These are phyloP conservation scores for Notamacropus eugenii DNA, from an alignment of 2,797 vertebrate genomes.

Conservation along the genomic window DNA sequence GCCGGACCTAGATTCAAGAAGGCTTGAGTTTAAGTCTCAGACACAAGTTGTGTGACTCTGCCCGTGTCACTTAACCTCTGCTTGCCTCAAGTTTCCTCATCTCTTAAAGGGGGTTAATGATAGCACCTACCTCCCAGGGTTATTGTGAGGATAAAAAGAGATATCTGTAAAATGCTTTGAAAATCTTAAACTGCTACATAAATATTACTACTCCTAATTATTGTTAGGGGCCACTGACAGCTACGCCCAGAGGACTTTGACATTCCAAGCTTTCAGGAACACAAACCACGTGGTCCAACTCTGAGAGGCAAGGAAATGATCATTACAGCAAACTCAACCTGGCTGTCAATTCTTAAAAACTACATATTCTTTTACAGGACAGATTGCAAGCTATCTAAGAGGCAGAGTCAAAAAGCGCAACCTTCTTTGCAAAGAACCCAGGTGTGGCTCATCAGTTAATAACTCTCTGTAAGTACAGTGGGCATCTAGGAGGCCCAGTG, in stretches of 20 bases:
- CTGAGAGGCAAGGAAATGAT: not conserved
- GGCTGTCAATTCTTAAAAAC: not conserved
- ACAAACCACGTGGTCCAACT: not conserved
- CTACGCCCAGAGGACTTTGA: not conserved
- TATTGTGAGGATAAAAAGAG: not conserved
- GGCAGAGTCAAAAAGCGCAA: not conserved
- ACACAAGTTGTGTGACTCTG: not conserved
- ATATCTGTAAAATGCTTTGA: not conserved
- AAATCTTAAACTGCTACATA: not conserved
- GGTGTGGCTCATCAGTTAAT: not conserved
- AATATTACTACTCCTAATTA: not conserved
- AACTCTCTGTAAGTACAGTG: not conserved
- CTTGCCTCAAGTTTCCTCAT: not conserved
- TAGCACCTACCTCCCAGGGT: not conserved
- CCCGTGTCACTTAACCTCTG: not conserved
- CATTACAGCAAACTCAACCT: not conserved
- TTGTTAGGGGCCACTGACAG: not conserved
- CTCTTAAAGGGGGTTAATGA: not conserved
- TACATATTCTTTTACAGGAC: not conserved
- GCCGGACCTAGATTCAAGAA: not conserved
- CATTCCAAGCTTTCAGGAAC: not conserved
- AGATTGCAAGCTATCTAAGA: not conserved
- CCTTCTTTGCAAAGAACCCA: not conserved
- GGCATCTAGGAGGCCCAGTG: too few species aligned
- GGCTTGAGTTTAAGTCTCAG: not conserved